Evolutionary conservation across 2,113 vertebrate genomes (phyloP).

Genomic region (Perca flavescens): DNA sequence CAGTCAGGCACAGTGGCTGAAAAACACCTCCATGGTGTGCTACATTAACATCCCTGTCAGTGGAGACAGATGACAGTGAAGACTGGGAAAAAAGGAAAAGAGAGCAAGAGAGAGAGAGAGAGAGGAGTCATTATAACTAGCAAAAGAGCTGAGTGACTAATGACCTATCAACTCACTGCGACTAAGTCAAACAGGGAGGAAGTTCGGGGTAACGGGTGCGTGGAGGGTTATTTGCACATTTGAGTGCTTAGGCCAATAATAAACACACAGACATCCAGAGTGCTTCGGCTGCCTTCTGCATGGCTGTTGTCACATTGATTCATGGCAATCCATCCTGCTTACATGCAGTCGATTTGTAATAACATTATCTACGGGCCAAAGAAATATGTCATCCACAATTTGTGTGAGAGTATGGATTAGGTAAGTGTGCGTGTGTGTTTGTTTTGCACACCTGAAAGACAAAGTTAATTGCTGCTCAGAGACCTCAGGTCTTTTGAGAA

Average conservation of each 20-base stretch:
- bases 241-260: conserved; percentile 42
- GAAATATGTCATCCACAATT: conserved; percentile 51
- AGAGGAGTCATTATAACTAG: conserved; percentile 36
- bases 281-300: conserved; percentile 23
- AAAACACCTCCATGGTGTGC: conserved; percentile 32
- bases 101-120: conserved; percentile 11
- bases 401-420: conserved; percentile 37
- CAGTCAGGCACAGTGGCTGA: conserved; percentile 34
- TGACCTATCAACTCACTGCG: conserved; percentile 53
- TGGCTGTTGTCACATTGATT: conserved; percentile 76
- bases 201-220: conserved; percentile 53
- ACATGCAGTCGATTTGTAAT: conserved; percentile 70
- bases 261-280: conserved; percentile 43
- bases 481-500: conserved; percentile 27
- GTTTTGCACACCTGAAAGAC: conserved; percentile 40
- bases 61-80: conserved; percentile 38
- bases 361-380: conserved; percentile 62
- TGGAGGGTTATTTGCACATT: conserved; percentile 57
- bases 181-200: conserved; percentile 62
- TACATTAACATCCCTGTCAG: conserved; percentile 49
- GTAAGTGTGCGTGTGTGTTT: conserved; percentile 13
- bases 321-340: conserved; percentile 50
- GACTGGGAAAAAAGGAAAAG: conserved; percentile 21
- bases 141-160: conserved; percentile 65
- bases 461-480: conserved; percentile 32